A percentile compares a stretch with the other conserved stretches of the same genome.
phyloP scores from a whole-genome alignment of 2,888 invertebrate genomes.

The Microdon myrmicae region DNA sequence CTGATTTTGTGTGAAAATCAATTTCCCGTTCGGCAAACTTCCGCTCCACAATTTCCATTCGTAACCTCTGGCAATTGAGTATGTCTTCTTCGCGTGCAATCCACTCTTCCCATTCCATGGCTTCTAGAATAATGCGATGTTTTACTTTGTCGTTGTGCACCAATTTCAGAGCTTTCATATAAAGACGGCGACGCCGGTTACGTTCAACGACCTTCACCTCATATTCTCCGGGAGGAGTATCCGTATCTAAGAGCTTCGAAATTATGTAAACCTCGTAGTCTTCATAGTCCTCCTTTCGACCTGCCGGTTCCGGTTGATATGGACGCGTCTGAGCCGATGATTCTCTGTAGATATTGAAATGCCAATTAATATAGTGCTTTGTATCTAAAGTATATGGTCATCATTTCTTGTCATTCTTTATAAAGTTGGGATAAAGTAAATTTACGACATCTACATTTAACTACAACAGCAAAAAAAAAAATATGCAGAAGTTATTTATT shows the following conservation, averaged over 20 bases:
- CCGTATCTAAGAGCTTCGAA: conserved; percentile 58
- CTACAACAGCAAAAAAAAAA: too few relatives aligned
- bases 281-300: conserved; percentile 54
- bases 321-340: conserved; percentile 64
- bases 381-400: too few relatives aligned
- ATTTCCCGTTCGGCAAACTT: conserved; percentile 73
- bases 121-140: conserved; percentile 75
- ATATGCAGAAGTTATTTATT: too few relatives aligned
- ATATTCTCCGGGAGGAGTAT: conserved; percentile 61
- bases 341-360: conserved; percentile 59
- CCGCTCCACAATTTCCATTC: conserved; percentile 69
- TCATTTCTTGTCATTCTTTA: too few relatives aligned
- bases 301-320: conserved; percentile 59
- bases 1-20: conserved; percentile 57
- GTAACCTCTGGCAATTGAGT: conserved; percentile 75
- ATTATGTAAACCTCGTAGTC: conserved; percentile 61
- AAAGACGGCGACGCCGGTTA: conserved; percentile 74
- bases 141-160: conserved; percentile 71
- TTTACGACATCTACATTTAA: too few relatives aligned
- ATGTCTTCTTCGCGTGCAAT: conserved; percentile 83
- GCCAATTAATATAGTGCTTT: too few relatives aligned
- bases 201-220: conserved; percentile 73
- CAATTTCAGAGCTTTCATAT: conserved; percentile 71
- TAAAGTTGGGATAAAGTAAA: too few relatives aligned
- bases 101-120: conserved; percentile 87